These are phyloP conservation scores for Numida meleagris DNA, from an alignment of 2,113 vertebrate species.

Conservation along the genomic window DNA sequence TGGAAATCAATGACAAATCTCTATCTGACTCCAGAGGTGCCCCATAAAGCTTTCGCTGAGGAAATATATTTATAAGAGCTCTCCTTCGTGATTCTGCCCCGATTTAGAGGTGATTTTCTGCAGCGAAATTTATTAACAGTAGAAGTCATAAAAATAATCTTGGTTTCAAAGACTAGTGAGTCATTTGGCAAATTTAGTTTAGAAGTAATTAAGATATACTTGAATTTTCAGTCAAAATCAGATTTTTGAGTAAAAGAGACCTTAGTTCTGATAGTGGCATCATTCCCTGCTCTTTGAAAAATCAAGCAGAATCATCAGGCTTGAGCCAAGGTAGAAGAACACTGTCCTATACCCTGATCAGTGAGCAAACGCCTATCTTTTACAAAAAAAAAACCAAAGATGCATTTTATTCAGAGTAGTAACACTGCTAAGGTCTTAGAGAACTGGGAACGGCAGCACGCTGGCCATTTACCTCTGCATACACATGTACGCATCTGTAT, in stretches of 20 bases:
- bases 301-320: background rate
- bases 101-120: background rate
- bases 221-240: background rate
- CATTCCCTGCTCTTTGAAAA: accelerated
- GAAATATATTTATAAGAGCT: background rate
- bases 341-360: background rate
- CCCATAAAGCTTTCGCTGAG: background rate
- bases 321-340: background rate
- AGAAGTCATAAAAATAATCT: background rate
- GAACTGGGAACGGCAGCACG: background rate
- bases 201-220: background rate
- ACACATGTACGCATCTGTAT: accelerated
- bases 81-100: background rate
- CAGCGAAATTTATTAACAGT: background rate
- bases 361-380: background rate
- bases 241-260: accelerated
- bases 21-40: background rate
- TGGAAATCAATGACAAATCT: constrained; percentile 30
- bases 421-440: background rate
- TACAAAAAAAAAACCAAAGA: background rate
- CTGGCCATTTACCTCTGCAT: background rate
- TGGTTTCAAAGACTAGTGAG: background rate
- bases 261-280: accelerated
- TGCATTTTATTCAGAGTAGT: background rate
- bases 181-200: background rate